Base-by-base conservation (phyloP, 2,113 vertebrate species). In the Excalfactoria chinensis region DNA sequence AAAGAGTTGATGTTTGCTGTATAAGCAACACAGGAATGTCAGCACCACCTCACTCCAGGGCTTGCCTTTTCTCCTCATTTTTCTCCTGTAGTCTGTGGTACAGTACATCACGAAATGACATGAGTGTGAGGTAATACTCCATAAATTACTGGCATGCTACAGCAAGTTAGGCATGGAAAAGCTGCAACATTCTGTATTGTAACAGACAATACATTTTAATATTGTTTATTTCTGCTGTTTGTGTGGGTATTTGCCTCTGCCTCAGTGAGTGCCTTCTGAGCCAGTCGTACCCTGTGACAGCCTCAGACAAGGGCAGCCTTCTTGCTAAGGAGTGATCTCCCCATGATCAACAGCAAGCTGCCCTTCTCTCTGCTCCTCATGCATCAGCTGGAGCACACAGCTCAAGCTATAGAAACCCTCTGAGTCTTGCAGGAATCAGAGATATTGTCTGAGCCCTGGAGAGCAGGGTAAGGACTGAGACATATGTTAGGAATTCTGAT, bases 201-300 rank as follows among this genome's bases (percentile, higher is more conserved):
- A 93, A 90, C 41, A 89, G 84, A 85, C n/a, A 92, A 82, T 64
- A 49, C 14, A 44, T 89, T 93, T 96, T 87, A 73, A 34, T 86
- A 67, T n/a, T 4, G 44, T 64, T 76, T 74, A 53, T 93, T 95
- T 97, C 41, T 91, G 86, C 90, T 90, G 76, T 86, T 72, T 11
- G 48, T 78, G 78, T 28, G 86, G 92, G 51, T 70, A 56, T 82
- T 88, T 85, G 66, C 64, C 35, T n/a, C 40, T 80, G 49, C 69
- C 82, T 96, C 83, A 53, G 68, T 87, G 11, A 80, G 53, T 32
- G 43, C 53, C 53, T 86, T 56, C 92, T 87, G 59, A 88, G 53
- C 70, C 76, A 68, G 89, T 48, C 37, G 66, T 67, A 75, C 91
- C 84, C 70, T 69, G 81, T 95, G 93, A 84, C 93, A 93, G 86